Evolutionary conservation across 2,113 vertebrate species (phyloP).

Genomic region (Eclectus roratus): DNA sequence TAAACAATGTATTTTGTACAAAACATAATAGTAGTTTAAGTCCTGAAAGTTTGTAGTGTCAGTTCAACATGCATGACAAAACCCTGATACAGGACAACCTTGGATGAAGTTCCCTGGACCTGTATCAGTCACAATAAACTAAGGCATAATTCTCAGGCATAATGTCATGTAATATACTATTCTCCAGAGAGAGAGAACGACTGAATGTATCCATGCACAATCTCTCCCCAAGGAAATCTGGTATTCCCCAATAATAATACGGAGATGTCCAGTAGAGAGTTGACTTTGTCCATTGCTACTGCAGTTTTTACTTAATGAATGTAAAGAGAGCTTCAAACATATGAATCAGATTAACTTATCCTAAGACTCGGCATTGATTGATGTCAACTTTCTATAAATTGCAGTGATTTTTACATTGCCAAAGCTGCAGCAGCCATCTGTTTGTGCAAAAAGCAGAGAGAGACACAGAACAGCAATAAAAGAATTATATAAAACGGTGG

Average conservation of each 20-base stretch:
- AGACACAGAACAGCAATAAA: neutral
- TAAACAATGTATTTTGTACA: neutral
- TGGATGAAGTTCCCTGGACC: neutral
- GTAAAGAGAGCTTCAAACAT: neutral
- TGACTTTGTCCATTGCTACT: rapidly evolving
- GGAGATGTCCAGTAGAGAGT: neutral
- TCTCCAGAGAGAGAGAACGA: neutral
- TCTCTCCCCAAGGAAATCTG: neutral
- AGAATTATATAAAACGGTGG: constrained; percentile 35
- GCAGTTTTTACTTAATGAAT: neutral
- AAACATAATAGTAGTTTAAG: neutral
- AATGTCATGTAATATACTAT: neutral
- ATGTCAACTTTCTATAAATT: neutral
- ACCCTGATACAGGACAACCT: neutral
- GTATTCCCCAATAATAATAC: neutral
- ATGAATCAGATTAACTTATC: neutral
- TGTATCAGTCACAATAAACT: neutral
- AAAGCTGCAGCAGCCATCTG: neutral
- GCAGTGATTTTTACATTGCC: neutral
- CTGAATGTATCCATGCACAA: neutral
- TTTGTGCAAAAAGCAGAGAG: neutral
- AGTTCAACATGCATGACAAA: neutral
- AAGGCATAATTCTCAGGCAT: neutral
- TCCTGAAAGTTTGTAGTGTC: neutral
- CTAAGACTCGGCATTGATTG: neutral